Conservation (phyloP, 2,797 vertebrate species). For the Rhynchotus rufescens region DNA sequence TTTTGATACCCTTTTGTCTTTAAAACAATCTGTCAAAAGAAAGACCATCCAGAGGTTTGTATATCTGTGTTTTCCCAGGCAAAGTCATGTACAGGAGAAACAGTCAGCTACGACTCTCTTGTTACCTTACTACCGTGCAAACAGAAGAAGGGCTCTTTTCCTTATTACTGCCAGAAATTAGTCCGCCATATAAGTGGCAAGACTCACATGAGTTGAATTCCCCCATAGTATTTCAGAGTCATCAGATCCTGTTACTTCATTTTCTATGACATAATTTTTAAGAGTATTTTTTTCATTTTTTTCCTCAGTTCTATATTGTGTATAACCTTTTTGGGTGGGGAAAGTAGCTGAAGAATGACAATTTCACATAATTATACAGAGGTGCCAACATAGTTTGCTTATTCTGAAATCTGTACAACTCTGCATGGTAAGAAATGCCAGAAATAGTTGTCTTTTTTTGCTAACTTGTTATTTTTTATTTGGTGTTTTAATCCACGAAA, state of each 20-base stretch:
- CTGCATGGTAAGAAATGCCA: background rate
- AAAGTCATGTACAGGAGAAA: background rate
- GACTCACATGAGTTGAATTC: background rate
- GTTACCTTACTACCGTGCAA: background rate
- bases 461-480: background rate
- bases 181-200: background rate
- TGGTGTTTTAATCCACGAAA: background rate
- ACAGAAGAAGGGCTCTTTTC: background rate
- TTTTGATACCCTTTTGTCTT: background rate
- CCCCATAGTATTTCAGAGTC: background rate
- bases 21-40: background rate
- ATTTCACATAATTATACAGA: background rate
- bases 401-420: background rate
- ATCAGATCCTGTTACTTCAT: background rate
- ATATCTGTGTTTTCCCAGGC: background rate
- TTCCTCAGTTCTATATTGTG: background rate
- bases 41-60: background rate
- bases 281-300: background rate
- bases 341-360: background rate
- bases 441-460: background rate
- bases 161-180: background rate
- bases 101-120: background rate
- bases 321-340: fast-evolving
- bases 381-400: background rate
- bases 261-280: background rate